A percentile compares a stretch with the other conserved stretches of the same genome.
phyloP scores from a whole-genome alignment of 1,140 invertebrate genomes.

The Drosophila bifasciata region DNA sequence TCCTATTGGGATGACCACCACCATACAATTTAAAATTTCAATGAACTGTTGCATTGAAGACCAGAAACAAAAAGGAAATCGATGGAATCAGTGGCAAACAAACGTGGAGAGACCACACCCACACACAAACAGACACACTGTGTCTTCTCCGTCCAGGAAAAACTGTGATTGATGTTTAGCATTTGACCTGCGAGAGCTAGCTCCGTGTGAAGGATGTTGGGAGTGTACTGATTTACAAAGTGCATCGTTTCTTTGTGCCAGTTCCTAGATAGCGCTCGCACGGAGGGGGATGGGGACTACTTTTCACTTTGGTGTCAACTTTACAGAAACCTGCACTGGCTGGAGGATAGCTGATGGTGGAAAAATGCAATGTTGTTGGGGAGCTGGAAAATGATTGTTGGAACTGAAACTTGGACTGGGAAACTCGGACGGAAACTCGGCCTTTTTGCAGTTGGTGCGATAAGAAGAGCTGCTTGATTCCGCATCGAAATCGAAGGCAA shows the following conservation, averaged over 20 bases:
- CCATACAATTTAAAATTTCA: constrained; percentile 15
- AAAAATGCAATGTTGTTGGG: background rate
- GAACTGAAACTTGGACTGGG: background rate
- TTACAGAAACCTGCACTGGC: constrained; percentile 19
- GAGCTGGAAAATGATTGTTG: constrained; percentile 8
- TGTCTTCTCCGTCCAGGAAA: background rate
- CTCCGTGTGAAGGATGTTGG: background rate
- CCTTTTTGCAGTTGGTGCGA: constrained; percentile 13
- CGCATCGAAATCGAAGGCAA: constrained; percentile 9
- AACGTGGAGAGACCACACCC: background rate
- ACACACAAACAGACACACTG: background rate
- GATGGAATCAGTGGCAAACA: constrained; percentile 5
- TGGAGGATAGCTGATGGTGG: too few relatives aligned
- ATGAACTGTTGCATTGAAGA: constrained; percentile 28
- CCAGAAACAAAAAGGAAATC: constrained; percentile 32
- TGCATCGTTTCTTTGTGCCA: constrained; percentile 45
- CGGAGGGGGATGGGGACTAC: constrained; percentile 5
- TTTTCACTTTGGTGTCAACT: constrained; percentile 39
- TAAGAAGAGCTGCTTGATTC: constrained; percentile 34
- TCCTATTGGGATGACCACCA: constrained; percentile 2
- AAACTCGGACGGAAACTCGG: background rate
- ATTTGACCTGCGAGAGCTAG: constrained; percentile 36
- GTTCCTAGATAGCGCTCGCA: constrained; percentile 57
- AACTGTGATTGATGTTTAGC: constrained; percentile 56
- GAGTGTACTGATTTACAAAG: constrained; percentile 21